Base-by-base conservation (phyloP, 2,888 invertebrate genomes). In the Biston stratarius region DNA sequence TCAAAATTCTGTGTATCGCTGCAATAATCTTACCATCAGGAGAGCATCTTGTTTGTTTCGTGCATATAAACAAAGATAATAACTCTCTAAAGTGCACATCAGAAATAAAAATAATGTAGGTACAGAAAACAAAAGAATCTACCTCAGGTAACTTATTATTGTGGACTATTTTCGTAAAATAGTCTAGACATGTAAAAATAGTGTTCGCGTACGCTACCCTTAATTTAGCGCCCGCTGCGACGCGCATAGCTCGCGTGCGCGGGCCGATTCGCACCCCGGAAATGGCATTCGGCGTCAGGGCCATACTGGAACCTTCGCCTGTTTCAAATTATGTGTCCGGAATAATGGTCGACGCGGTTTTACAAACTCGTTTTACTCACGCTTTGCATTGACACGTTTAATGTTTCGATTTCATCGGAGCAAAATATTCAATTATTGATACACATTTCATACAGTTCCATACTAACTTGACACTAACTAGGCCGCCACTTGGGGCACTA, bases 141-240 rank as follows among this genome's bases (percentile, higher is more conserved):
- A 55, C 42, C 42, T 42, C 7, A 24, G 24, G 24, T 24, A 24
- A 10, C 24, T 44, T 8, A 55, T 33, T 55, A 24, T 15, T 40
- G 38, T 34, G 5, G n/a, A 53, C 62, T 55, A 59, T 59, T 86
- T 83, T 80, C 59, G 79, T 79, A 78, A 78, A 74, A 81, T 82
- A 75, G 52, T 61, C 52, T 61, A 67, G 61, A 77, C 79, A 69
- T 78, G 79, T 79, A 83, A 83, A 81, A 82, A 78, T 78, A 74
- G 77, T 51, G 53, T 83, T 85, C 83, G 81, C 80, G 81, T 82
- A 78, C 15, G 83, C 79, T 81, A 82, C 81, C 51, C 34, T 36
- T 83, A 86, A 89, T 89, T 91, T 89, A 91, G 86, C 87, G 85
- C 86, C 84, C 81, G 65, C 69, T 69, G 52, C 65, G 71, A 69